Evolutionary conservation across 2,888 invertebrate species (phyloP), one percentile per base, ranked within the genome.

Genomic region (Neoaliturus tenellus): DNA sequence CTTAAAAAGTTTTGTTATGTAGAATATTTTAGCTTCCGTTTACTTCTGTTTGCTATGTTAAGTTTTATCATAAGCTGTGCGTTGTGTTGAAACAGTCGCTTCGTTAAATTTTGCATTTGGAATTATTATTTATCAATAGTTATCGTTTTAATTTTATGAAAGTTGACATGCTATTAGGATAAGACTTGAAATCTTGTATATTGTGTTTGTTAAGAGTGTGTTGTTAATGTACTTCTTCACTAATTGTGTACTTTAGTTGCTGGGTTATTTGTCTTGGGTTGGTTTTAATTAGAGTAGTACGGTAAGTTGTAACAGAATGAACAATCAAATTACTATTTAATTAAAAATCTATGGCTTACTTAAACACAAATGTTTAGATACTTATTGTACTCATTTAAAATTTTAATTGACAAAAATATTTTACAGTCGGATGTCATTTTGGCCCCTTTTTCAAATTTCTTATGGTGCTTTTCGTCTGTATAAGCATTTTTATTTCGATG

Each of bases 101-200:
- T 75, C 44, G 75, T 39, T 75, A 75, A 75, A 75, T 44, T 75
- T 75, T 75, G 75, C 75, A 75, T 75, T 75, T 75, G 41, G 75
- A 44, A 23, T 44, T 75, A 33, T 31, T 33, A 75, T 75, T 75
- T 71, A 71, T 71, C 71, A 41, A 1, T 31, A 33, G 39, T 71
- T 71, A 71, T 23, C 8, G 48, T 75, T 75, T 39, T 69, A 33
- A 73, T 44, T 48, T 75, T 48, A 75, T 25, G 2, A 39, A 75
- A 44, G 25, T 41, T 75, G 23, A 28, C 25, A 75, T 39, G 75
- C 75, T 75, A 48, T 75, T 75, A 75, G 75, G 48, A 48, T 44
- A 48, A 44, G 48, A 25, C 23, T 41, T 75, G 25, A 44, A 44
- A 41, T 31, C 4, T 67, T 75, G 25, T 75, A 69, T 69, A 39